Conservation (phyloP, 1,140 invertebrate species). For the Drosophila miranda region DNA sequence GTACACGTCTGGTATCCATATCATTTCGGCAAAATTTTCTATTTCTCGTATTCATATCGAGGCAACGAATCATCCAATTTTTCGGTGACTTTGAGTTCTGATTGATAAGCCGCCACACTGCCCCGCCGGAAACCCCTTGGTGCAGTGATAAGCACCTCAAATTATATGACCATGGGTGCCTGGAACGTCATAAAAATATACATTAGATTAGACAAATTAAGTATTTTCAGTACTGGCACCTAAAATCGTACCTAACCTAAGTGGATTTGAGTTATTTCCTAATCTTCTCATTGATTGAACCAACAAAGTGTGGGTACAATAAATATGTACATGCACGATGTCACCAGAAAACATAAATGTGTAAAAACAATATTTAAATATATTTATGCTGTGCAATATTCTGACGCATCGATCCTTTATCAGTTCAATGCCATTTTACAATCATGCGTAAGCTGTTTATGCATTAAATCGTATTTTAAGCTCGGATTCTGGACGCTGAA, state of each 20-base stretch:
- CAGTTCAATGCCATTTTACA: too few species aligned
- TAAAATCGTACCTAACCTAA: constrained; percentile 37
- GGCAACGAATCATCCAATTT: constrained; percentile 23
- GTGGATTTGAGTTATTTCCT: constrained; percentile 36
- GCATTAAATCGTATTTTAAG: too few species aligned
- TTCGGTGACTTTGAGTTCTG: constrained; percentile 48
- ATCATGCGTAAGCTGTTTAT: too few species aligned
- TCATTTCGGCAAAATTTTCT: constrained; percentile 22
- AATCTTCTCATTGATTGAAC: constrained; percentile 24
- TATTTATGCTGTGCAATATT: too few species aligned
- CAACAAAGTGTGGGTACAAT: neutral
- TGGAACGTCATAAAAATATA: constrained; percentile 44
- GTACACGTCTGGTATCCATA: constrained; percentile 16
- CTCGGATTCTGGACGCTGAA: too few species aligned
- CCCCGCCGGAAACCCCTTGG: constrained; percentile 24
- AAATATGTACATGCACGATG: constrained; percentile 16
- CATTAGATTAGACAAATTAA: constrained; percentile 58
- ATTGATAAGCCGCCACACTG: constrained; percentile 52
- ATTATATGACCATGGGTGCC: constrained; percentile 39
- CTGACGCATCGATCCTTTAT: too few species aligned
- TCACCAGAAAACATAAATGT: too few species aligned
- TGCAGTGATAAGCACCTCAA: constrained; percentile 45
- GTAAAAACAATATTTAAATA: too few species aligned
- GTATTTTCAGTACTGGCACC: constrained; percentile 20
- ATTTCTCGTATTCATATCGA: constrained; percentile 39